These are phyloP conservation scores for Oligia strigilis DNA, from an alignment of 2,888 invertebrate species.

Conservation along the genomic window DNA sequence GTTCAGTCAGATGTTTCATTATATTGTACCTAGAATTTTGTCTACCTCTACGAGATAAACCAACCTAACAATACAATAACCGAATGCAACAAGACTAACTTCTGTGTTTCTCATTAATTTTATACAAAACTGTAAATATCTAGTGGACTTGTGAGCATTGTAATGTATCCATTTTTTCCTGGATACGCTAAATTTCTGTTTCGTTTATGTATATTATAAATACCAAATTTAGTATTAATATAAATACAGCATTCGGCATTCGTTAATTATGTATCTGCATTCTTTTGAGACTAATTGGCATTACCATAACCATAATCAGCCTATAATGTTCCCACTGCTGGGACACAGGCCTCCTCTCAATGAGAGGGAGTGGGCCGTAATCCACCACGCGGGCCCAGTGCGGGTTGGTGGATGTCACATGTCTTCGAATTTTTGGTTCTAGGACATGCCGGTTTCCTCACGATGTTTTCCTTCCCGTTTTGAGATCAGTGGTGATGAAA, in stretches of 20 bases:
- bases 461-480: too few species aligned
- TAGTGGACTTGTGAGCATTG: background rate
- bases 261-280: background rate
- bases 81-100: slow-evolving; percentile 15
- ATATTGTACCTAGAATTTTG: slow-evolving; percentile 12
- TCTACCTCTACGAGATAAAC: background rate
- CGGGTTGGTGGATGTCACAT: too few species aligned
- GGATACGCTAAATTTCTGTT: background rate
- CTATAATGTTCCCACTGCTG: too few species aligned
- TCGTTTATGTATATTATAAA: slow-evolving; percentile 18
- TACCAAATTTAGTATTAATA: background rate
- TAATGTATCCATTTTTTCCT: background rate
- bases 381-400: too few species aligned
- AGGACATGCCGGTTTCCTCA: too few species aligned
- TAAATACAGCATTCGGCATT: background rate
- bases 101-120: slow-evolving; percentile 20
- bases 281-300: slow-evolving; percentile 9
- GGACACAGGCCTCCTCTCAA: too few species aligned
- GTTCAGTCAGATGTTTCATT: slow-evolving; percentile 21
- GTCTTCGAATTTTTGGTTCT: too few species aligned
- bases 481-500: too few species aligned
- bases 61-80: slow-evolving; percentile 10
- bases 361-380: too few species aligned
- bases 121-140: slow-evolving; percentile 15
- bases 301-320: too few species aligned